Evolutionary conservation across 2,113 vertebrate species (phyloP), one percentile per base, ranked within the genome.

Genomic region (Burhinus oedicnemus): DNA sequence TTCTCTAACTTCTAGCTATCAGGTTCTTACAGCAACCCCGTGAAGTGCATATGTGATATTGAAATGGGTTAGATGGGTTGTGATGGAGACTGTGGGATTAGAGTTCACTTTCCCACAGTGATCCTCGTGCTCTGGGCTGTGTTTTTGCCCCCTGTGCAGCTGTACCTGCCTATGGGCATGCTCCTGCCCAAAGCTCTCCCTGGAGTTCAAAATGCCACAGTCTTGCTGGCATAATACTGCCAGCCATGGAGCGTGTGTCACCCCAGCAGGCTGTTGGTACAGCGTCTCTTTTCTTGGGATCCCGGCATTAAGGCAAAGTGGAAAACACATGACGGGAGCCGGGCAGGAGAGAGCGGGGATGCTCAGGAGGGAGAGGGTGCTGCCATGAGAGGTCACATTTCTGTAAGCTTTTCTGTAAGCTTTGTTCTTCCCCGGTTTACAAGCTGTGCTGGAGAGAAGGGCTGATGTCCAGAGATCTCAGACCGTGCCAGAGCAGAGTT

Each of bases 271-370:
- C 77, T 69, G 51, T 58, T 5, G 6, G 30, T 82, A 19, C 6
- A 9, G 12, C 14, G 66, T 68, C 65, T 78, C 55, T 69, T 72
- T 83, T 40, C 27, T 42, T 80, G 32, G 36, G 34, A 62, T 89
- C 36, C 30, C 61, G 12, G 27, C 5, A 3, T 80, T 85, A 70
- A 57, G 70, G 49, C 54, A 90, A 89, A 76, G 54, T 47, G 30
- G 49, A 80, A 70, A 89, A 72, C 7, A 9, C 18, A n/a, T 0
- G 4, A 15, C 0, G 3, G 57, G 52, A 76, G 9, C 23, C 3
- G 7, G 62, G 47, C 51, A 55, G 70, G 38, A 75, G 47, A 42
- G 19, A 30, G 11, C 22, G 4, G 7, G 49, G 55, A 49, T 95
- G 44, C 52, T 86, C 21, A 40, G 38, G 61, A 87, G 57, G n/a